Conservation (phyloP, 1,140 invertebrate species). For the Belonocnema kinseyi region DNA sequence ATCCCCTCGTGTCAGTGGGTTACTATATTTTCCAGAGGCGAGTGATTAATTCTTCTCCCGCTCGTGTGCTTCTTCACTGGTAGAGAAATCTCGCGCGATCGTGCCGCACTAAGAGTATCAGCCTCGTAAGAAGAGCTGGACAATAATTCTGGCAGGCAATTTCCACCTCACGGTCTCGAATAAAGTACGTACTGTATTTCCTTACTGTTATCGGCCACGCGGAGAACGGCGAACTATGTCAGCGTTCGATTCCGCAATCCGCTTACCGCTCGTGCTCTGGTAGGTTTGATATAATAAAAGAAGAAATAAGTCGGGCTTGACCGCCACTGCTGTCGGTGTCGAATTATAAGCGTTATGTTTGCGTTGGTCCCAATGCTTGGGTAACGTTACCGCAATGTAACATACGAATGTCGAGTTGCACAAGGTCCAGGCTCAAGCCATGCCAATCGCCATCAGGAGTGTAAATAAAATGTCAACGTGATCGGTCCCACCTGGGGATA, state of each 20-base stretch:
- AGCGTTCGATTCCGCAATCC: slow-evolving; percentile 58
- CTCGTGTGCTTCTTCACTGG: slow-evolving; percentile 46
- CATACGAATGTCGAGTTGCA: slow-evolving; percentile 35
- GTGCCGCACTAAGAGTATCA: slow-evolving; percentile 47
- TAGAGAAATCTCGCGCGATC: slow-evolving; percentile 43
- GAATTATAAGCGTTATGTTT: not conserved
- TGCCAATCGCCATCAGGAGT: slow-evolving; percentile 38
- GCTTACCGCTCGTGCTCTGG: slow-evolving; percentile 41
- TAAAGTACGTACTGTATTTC: slow-evolving; percentile 27
- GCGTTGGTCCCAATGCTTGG: not conserved
- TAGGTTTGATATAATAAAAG: slow-evolving; percentile 34
- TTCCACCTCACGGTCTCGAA: slow-evolving; percentile 31
- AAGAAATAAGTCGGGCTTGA: slow-evolving; percentile 42
- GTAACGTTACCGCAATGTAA: slow-evolving; percentile 27
- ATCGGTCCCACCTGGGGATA: slow-evolving; percentile 43
- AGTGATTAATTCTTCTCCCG: slow-evolving; percentile 53
- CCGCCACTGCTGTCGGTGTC: slow-evolving; percentile 43
- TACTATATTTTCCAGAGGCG: slow-evolving; percentile 54
- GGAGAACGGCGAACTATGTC: slow-evolving; percentile 50
- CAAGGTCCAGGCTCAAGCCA: slow-evolving; percentile 34
- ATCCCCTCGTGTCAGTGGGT: slow-evolving; percentile 49
- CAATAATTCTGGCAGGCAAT: slow-evolving; percentile 56
- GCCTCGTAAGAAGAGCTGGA: slow-evolving; percentile 50
- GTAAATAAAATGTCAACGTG: slow-evolving; percentile 52
- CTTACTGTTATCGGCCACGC: slow-evolving; percentile 23